Base-by-base conservation (phyloP, 2,113 vertebrate genomes). In the Hemiscyllium ocellatum region DNA sequence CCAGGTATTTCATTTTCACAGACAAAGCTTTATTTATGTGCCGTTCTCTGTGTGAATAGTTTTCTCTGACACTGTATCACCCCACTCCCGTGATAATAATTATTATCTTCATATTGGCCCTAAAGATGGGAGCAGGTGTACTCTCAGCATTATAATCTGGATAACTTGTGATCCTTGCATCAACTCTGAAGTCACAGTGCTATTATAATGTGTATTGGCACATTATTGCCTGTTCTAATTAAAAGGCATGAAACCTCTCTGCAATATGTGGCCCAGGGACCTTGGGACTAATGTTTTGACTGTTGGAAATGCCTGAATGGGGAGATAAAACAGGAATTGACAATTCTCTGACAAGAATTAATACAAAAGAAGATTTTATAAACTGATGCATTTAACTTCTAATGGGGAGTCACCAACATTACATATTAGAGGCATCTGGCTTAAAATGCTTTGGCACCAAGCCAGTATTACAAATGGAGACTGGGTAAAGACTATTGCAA, bases 281-380 rank as follows among this genome's bases (percentile, higher is more conserved):
- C 80, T 83, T 83, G 80, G 80, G 80, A 83, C 17, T 83, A 83
- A 83, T 83, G 37, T 83, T 37, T 83, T 83, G 80, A 83, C 80
- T 83, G 37, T 37, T 83, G 80, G 37, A 83, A 95, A 52, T 52
- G 61, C 94, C 69, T 33, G 50, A 95, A 72, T 72, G 69, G 42
- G 47, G 61, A 95, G 1, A 70, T 66, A 94, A 52, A 89, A 56
- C 86, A 89, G 86, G 86, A 89, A 3, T 50, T 42, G 50, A 61
- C n/a, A 94, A 94, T 42, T 68, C 61, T n/a, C 90, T 94, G 90
- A 90, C 50, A 42, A n/a, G 65, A 94, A 69, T 94, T n/a, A 93
- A 66, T 93, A 93, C 33, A 94, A 68, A 94, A 33, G 33, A 37
- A 91, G 89, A 65, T 91, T 91, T 91, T 94, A 70, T 68, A 94